Conservation (phyloP, 2,113 vertebrate genomes). For the Nicator chloris region DNA sequence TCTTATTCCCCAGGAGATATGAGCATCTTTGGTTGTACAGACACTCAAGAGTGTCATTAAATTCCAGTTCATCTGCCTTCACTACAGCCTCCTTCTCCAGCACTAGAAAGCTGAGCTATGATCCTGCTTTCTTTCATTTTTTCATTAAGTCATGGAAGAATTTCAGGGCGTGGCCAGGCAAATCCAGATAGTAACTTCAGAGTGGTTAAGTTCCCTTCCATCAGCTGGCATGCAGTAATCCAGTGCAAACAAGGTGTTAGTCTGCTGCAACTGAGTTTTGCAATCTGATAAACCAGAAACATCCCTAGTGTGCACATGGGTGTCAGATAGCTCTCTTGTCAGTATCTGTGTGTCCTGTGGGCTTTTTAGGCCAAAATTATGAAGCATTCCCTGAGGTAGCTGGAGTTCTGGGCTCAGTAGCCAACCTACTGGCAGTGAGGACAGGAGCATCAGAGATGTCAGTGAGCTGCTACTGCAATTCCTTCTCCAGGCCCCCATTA, state of each 20-base stretch:
- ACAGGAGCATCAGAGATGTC: background rate
- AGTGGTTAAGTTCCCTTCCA: background rate
- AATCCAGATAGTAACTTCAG: background rate
- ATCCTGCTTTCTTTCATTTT: background rate
- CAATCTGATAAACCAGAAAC: background rate
- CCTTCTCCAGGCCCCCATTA: background rate
- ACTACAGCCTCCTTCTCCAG: background rate
- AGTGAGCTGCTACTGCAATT: background rate
- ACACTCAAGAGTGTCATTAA: background rate
- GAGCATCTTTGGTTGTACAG: background rate
- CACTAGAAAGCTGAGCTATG: background rate
- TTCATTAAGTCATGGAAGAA: background rate
- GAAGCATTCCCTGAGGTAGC: background rate
- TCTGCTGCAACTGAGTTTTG: constrained; percentile 9
- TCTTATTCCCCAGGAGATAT: background rate
- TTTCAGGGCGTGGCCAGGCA: background rate
- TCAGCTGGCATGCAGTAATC: background rate
- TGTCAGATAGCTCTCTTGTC: background rate
- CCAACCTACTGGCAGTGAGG: background rate
- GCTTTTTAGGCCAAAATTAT: background rate
- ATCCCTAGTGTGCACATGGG: background rate
- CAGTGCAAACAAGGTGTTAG: background rate
- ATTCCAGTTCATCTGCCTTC: background rate
- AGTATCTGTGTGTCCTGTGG: background rate
- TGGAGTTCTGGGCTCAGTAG: background rate